phyloP scores from a whole-genome alignment of 2,888 invertebrate genomes.

The Melinaea marsaeus region DNA sequence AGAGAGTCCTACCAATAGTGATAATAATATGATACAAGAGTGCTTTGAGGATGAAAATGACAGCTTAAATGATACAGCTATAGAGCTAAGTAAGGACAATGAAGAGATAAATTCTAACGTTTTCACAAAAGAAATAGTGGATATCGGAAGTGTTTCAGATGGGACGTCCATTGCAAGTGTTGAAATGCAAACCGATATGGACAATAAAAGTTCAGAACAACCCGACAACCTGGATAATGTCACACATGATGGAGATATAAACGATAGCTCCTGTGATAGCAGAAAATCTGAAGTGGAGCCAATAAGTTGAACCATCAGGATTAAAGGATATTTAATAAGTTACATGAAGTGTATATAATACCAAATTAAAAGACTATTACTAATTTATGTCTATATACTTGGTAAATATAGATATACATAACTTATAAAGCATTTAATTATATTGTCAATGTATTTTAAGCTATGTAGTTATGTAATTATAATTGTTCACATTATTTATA shows the following conservation, averaged over 20 bases:
- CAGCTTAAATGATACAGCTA: background rate
- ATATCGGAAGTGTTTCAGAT: constrained; percentile 15
- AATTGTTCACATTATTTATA: background rate
- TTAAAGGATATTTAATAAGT: background rate
- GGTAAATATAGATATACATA: background rate
- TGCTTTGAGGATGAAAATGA: background rate
- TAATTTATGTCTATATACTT: background rate
- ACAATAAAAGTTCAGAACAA: constrained; percentile 3
- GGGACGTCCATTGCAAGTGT: constrained; percentile 15
- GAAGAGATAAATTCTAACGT: background rate
- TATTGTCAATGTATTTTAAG: background rate
- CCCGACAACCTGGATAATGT: constrained; percentile 7
- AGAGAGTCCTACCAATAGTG: background rate
- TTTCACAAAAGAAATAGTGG: constrained; percentile 9
- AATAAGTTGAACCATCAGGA: background rate
- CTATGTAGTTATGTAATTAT: background rate
- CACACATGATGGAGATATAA: background rate
- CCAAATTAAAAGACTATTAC: background rate
- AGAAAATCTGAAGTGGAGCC: constrained; percentile 1
- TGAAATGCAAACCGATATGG: constrained; percentile 6
- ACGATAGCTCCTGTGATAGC: background rate
- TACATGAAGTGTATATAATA: background rate
- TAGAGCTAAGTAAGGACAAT: background rate
- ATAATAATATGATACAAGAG: background rate
- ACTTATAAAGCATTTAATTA: constrained; percentile 4